Percentiles rank a stretch among this genome's conserved stretches.
Conservation (phyloP, 2,797 vertebrate genomes). For the Falco peregrinus region DNA sequence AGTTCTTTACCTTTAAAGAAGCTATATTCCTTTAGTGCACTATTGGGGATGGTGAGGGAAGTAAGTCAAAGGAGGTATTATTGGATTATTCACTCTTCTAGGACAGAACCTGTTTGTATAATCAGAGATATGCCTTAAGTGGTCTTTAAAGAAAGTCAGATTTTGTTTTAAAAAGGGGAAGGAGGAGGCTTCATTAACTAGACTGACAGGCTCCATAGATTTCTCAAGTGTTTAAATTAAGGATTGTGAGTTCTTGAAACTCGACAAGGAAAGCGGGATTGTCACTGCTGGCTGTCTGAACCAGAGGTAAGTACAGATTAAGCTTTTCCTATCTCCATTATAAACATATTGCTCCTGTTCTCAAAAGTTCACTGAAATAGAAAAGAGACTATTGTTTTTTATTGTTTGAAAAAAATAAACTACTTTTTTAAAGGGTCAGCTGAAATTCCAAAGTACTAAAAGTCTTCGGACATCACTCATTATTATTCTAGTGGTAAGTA, state of each 20-base stretch:
- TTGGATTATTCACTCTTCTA: conserved; percentile 64
- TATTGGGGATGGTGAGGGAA: background rate
- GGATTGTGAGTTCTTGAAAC: conserved; percentile 79
- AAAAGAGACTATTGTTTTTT: background rate
- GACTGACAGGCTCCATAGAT: conserved; percentile 80
- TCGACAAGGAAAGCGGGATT: conserved; percentile 74
- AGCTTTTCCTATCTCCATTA: conserved; percentile 71
- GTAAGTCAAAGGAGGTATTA: conserved; percentile 37
- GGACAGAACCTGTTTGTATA: conserved; percentile 72
- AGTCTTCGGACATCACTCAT: background rate
- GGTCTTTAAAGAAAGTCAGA: conserved; percentile 73
- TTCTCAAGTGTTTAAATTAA: conserved; percentile 84
- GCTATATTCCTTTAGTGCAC: background rate
- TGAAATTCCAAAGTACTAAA: conserved; percentile 18
- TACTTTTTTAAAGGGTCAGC: background rate
- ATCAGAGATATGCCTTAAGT: conserved; percentile 77
- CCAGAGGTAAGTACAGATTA: conserved; percentile 77
- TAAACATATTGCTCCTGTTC: conserved; percentile 51
- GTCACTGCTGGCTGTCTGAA: conserved; percentile 73
- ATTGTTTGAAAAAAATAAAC: background rate
- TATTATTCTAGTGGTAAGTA: conserved; percentile 2
- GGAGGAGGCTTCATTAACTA: conserved; percentile 77
- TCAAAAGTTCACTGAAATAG: conserved; percentile 10
- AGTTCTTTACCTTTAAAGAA: background rate
- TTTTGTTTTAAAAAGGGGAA: conserved; percentile 76